These are phyloP conservation scores for Pomacea maculata DNA, from an alignment of 1,140 invertebrate species.

Conservation along the genomic window DNA sequence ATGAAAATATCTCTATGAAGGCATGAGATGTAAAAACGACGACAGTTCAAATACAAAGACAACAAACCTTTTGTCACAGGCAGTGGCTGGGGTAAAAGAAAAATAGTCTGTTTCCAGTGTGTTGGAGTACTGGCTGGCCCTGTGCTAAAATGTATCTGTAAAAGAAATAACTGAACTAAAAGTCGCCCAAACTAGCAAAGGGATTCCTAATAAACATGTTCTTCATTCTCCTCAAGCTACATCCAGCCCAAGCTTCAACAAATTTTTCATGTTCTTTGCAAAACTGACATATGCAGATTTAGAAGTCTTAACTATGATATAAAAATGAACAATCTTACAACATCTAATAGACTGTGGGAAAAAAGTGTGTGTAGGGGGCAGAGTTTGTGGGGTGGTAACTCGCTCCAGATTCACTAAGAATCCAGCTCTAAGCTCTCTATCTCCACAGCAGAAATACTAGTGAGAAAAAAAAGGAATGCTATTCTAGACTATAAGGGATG, in stretches of 20 bases:
- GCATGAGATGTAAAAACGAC: too few species aligned
- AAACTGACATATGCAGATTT: too few species aligned
- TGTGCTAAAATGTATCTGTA: constrained; percentile 66
- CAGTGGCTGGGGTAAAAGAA: constrained; percentile 70
- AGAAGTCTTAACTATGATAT: too few species aligned
- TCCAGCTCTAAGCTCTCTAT: too few species aligned
- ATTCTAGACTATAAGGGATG: neutral
- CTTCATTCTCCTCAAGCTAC: neutral
- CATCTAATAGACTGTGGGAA: too few species aligned
- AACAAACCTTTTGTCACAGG: constrained; percentile 75
- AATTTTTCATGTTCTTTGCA: neutral
- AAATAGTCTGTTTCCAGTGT: constrained; percentile 66
- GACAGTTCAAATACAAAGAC: neutral
- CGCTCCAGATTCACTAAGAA: too few species aligned
- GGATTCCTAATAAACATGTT: neutral
- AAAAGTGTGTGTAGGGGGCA: too few species aligned
- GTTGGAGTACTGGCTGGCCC: constrained; percentile 56
- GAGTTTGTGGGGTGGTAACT: too few species aligned
- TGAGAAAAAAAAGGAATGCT: neutral
- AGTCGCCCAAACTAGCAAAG: neutral
- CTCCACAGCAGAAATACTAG: too few species aligned
- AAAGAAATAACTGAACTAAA: neutral
- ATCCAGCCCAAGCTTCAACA: neutral
- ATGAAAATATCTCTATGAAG: too few species aligned
- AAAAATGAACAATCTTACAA: too few species aligned